Conservation (phyloP, 2,113 vertebrate species). For the Pagrus major region DNA sequence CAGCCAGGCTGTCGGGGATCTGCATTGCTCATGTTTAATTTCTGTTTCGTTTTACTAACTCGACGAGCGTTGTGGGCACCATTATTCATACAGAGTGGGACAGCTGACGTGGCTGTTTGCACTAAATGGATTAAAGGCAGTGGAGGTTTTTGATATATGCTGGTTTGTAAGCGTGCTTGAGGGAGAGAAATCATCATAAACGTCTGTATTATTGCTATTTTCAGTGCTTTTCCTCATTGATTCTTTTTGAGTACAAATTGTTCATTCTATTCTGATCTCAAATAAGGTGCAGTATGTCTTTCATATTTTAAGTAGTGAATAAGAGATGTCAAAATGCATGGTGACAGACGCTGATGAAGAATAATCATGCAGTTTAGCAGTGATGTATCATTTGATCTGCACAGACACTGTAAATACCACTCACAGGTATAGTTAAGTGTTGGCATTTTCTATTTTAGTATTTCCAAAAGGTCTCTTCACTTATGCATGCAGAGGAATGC, state of each 20-base stretch:
- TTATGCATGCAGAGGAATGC: conserved; percentile 58
- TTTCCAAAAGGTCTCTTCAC: conserved; percentile 70
- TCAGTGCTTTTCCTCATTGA: neutral
- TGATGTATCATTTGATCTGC: conserved; percentile 14
- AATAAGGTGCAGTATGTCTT: neutral
- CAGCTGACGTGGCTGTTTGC: conserved; percentile 46
- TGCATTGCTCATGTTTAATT: conserved; percentile 36
- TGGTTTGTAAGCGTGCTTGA: neutral
- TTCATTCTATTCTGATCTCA: neutral
- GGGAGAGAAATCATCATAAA: conserved; percentile 14
- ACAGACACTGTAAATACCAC: conserved; percentile 35
- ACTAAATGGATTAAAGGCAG: conserved; percentile 49
- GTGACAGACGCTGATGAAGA: neutral
- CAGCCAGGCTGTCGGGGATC: conserved; percentile 20
- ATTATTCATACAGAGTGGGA: conserved; percentile 46
- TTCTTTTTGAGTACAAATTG: neutral
- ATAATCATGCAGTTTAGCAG: conserved; percentile 4
- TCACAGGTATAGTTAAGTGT: conserved; percentile 29
- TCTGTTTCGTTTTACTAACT: conserved; percentile 51
- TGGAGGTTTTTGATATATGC: conserved; percentile 28
- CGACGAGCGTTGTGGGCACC: neutral
- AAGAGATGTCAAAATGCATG: conserved; percentile 6
- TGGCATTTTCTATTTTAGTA: conserved; percentile 64
- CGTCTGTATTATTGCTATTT: conserved; percentile 3
- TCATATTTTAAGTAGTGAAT: conserved; percentile 8